Percentiles rank a stretch among this genome's conserved stretches.
These are phyloP conservation scores for Montipora capitata DNA, from an alignment of 92 coral and sea anemone genomes.

Conservation along the genomic window DNA sequence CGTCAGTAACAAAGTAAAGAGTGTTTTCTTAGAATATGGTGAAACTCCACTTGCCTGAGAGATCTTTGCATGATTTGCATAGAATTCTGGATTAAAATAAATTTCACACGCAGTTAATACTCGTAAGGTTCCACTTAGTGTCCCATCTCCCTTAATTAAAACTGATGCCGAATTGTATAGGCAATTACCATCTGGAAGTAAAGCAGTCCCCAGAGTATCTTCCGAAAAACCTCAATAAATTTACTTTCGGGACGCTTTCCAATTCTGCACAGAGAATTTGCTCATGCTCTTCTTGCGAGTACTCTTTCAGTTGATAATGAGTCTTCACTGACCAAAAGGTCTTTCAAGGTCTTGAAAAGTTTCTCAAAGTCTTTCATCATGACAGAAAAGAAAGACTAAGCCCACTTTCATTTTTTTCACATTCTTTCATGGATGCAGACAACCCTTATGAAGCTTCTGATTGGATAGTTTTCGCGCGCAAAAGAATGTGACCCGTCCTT, in stretches of 20 bases:
- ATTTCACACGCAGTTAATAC: constrained; percentile 68
- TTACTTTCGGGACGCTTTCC: constrained; percentile 40
- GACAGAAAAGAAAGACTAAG: too few species aligned
- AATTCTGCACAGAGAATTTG: constrained; percentile 27
- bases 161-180: constrained; percentile 69
- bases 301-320: constrained; percentile 50
- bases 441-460: too few species aligned
- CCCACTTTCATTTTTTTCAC: too few species aligned
- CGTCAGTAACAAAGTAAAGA: constrained; percentile 18
- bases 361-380: too few species aligned
- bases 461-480: too few species aligned
- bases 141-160: constrained; percentile 64
- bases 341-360: too few species aligned
- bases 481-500: too few species aligned
- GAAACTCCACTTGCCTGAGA: constrained; percentile 14
- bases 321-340: too few species aligned
- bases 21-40: constrained; percentile 30
- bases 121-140: constrained; percentile 42
- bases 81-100: constrained; percentile 48
- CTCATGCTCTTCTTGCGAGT: constrained; percentile 44
- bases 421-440: too few species aligned
- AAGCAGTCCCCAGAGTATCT: constrained; percentile 34
- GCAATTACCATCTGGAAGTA: constrained; percentile 27
- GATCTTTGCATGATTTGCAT: constrained; percentile 61
- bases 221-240: constrained; percentile 1